These are phyloP conservation scores for Ctena decussata DNA, from an alignment of 2,888 invertebrate species.

Conservation along the genomic window DNA sequence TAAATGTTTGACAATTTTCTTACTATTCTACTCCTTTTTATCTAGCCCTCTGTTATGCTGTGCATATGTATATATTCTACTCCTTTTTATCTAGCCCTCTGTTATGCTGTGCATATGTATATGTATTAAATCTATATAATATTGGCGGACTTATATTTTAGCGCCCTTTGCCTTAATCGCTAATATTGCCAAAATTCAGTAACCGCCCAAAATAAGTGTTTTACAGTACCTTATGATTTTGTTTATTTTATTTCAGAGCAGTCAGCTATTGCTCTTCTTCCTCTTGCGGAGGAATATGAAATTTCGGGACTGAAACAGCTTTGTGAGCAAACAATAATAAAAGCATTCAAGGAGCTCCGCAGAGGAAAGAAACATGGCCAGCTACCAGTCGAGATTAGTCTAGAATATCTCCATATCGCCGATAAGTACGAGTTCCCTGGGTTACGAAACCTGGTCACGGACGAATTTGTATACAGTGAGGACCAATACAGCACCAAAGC, in stretches of 20 bases:
- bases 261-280: conserved; percentile 62
- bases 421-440: conserved; percentile 59
- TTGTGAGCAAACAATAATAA: conserved; percentile 60
- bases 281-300: conserved; percentile 63
- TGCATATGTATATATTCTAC: too few relatives aligned
- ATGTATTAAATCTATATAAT: too few relatives aligned
- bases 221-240: too few relatives aligned
- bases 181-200: too few relatives aligned
- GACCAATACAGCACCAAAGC: conserved; percentile 41
- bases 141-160: too few relatives aligned
- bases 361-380: conserved; percentile 49
- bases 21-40: too few relatives aligned
- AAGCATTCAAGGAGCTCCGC: conserved; percentile 41
- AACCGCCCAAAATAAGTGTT: too few relatives aligned
- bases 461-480: conserved; percentile 62
- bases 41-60: too few relatives aligned
- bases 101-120: too few relatives aligned
- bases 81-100: too few relatives aligned
- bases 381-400: conserved; percentile 56
- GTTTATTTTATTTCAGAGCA: conserved; percentile 50
- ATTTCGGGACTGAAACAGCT: conserved; percentile 52
- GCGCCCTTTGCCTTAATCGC: too few relatives aligned
- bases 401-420: conserved; percentile 60
- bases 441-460: conserved; percentile 44
- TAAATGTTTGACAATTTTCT: too few relatives aligned